Evolutionary conservation across 2,797 vertebrate species (phyloP).

Genomic region (Kryptopterus vitreolus): DNA sequence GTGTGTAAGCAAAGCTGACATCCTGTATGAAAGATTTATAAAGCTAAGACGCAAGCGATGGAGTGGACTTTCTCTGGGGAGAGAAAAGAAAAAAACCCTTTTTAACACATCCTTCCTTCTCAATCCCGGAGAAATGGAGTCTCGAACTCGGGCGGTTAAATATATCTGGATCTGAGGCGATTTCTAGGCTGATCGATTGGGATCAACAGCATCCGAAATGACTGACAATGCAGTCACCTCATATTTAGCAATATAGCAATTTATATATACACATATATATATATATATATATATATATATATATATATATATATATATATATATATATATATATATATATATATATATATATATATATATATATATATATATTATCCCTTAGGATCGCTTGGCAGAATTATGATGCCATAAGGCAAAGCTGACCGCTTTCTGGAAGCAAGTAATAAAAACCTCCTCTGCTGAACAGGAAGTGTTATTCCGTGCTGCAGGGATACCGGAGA

Average conservation of each 20-base stretch:
- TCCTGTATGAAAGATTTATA: conserved; percentile 85
- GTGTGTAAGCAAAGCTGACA: conserved; percentile 84
- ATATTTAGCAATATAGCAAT: conserved; percentile 9
- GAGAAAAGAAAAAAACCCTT: neutral
- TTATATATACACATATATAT: conserved; percentile 18
- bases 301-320: too few relatives aligned
- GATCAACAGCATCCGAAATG: conserved; percentile 14
- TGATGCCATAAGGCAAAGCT: conserved; percentile 21
- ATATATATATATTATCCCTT: neutral
- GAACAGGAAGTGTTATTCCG: conserved; percentile 38
- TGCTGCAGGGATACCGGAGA: neutral
- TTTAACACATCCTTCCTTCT: neutral
- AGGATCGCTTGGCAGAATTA: conserved; percentile 23
- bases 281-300: neutral
- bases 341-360: too few relatives aligned
- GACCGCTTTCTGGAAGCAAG: conserved; percentile 15
- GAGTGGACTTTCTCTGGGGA: conserved; percentile 74
- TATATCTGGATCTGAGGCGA: neutral
- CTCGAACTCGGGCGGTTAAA: neutral
- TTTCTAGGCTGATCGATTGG: conserved; percentile 25
- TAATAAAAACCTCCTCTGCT: conserved; percentile 10
- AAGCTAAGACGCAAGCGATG: conserved; percentile 81
- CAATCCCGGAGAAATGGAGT: neutral
- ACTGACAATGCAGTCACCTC: conserved; percentile 19
- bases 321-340: too few relatives aligned